Conservation (phyloP, 2,888 invertebrate species). For the Eulithis testata region DNA sequence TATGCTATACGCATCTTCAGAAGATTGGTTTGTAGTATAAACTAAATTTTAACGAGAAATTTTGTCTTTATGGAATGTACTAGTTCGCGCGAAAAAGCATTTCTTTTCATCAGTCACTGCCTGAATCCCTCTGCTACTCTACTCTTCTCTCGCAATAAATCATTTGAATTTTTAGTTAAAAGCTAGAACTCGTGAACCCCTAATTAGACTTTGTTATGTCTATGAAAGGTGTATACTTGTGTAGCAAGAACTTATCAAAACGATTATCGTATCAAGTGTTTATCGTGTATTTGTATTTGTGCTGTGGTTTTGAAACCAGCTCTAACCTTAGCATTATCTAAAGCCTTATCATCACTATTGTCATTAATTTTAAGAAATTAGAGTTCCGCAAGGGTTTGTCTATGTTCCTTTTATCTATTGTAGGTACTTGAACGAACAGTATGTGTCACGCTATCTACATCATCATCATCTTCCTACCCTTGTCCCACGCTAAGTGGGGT, state of each 20-base stretch:
- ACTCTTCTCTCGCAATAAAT: too few relatives aligned
- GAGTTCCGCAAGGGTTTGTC: not conserved
- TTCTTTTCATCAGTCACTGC: too few relatives aligned
- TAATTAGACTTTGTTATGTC: too few relatives aligned
- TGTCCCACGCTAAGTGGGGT: too few relatives aligned
- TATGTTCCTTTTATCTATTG: slow-evolving; percentile 2
- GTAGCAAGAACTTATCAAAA: not conserved
- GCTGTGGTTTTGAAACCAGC: not conserved
- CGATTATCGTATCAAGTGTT: not conserved
- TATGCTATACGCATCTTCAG: not conserved
- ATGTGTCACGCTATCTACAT: slow-evolving; percentile 12
- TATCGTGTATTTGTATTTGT: not conserved
- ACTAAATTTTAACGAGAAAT: too few relatives aligned
- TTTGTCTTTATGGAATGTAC: too few relatives aligned
- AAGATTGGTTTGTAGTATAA: not conserved
- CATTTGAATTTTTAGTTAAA: too few relatives aligned
- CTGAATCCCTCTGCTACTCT: too few relatives aligned
- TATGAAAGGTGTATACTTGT: too few relatives aligned
- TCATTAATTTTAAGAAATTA: not conserved
- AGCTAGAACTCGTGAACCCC: too few relatives aligned
- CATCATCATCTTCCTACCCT: too few relatives aligned
- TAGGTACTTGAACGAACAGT: not conserved
- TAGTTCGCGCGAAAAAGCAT: too few relatives aligned
- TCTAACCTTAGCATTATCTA: not conserved
- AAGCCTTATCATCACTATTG: not conserved